A percentile compares a stretch with the other conserved stretches of the same genome.
Evolutionary conservation across 2,797 vertebrate genomes (phyloP).

Genomic region (Poecilia gillii): DNA sequence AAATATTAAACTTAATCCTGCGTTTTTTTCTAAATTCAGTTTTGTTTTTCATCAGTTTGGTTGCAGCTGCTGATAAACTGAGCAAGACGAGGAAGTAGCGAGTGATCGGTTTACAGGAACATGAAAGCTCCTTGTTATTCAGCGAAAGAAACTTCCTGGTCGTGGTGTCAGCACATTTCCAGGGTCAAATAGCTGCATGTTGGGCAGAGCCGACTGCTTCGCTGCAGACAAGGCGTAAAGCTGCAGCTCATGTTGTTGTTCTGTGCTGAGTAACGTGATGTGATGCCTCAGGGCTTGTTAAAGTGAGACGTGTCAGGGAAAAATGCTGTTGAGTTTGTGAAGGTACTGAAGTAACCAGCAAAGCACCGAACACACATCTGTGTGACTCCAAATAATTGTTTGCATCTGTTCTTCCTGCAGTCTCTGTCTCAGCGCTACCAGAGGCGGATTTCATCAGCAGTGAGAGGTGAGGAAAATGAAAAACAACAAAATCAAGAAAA

Average conservation of each 20-base stretch:
- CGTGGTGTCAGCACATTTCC: conserved; percentile 30
- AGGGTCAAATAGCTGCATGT: conserved; percentile 20
- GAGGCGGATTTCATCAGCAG: conserved; percentile 81
- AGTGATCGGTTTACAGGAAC: conserved; percentile 18
- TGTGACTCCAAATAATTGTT: neutral
- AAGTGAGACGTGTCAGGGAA: neutral
- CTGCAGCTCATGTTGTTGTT: neutral
- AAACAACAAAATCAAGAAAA: neutral
- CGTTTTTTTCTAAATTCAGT: neutral
- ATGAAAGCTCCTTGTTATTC: conserved; percentile 24
- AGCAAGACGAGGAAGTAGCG: neutral
- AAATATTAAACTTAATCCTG: neutral
- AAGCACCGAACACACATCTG: neutral
- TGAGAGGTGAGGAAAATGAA: conserved; percentile 81
- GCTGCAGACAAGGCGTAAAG: neutral
- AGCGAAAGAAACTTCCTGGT: conserved; percentile 16
- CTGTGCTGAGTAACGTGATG: neutral
- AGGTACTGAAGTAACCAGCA: no score
- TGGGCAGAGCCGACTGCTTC: neutral
- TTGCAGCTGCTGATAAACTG: neutral
- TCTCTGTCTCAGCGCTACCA: conserved; percentile 85
- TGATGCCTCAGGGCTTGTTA: neutral
- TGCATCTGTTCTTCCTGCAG: conserved; percentile 74
- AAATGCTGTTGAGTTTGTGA: neutral
- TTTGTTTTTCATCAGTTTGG: conserved; percentile 20